phyloP scores from a whole-genome alignment of 2,888 invertebrate genomes.

The Athalia circularis region DNA sequence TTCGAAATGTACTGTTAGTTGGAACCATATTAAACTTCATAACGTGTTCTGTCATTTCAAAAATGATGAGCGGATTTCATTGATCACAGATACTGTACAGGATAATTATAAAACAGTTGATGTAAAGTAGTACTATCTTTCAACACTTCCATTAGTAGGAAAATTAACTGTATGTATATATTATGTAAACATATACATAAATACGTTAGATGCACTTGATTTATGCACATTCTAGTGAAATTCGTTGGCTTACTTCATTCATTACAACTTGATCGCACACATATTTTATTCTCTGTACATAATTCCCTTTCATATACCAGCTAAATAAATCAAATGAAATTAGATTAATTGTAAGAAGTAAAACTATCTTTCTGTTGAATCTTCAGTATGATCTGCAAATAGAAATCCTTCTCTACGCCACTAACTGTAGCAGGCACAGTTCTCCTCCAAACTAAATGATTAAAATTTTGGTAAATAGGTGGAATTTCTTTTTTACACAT shows the following conservation, averaged over 20 bases:
- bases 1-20: slow-evolving; percentile 1
- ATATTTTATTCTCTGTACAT: slow-evolving; percentile 21
- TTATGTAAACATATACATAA: neutral
- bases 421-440: too few species aligned
- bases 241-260: neutral
- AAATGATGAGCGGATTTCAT: neutral
- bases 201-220: neutral
- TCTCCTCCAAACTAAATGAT: too few species aligned
- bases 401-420: too few species aligned
- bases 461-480: too few species aligned
- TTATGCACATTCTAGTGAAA: too few species aligned
- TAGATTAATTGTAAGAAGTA: too few species aligned
- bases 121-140: neutral
- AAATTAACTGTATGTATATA: slow-evolving; percentile 14
- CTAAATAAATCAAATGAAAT: neutral
- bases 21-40: neutral
- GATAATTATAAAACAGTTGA: slow-evolving; percentile 4
- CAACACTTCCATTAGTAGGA: neutral
- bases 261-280: slow-evolving; percentile 35
- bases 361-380: too few species aligned
- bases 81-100: slow-evolving; percentile 15
- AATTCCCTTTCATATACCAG: neutral
- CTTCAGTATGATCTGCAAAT: too few species aligned
- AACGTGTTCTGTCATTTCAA: neutral
- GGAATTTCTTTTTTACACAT: too few species aligned